Conservation (phyloP, 2,113 vertebrate species). For the Callithrix jacchus region DNA sequence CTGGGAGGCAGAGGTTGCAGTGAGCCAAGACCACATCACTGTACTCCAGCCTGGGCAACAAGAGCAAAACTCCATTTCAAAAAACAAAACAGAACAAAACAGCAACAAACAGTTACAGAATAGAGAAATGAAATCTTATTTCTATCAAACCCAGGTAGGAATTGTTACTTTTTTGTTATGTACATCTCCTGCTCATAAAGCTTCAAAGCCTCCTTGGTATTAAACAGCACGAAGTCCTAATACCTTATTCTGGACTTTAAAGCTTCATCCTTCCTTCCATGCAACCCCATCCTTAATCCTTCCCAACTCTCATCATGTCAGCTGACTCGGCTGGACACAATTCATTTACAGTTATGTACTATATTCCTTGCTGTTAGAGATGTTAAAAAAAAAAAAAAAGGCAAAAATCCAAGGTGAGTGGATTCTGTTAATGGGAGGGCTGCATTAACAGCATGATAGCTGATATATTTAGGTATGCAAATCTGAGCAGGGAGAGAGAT, state of each 20-base stretch:
- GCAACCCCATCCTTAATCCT: background rate
- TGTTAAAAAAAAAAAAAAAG: too few species aligned
- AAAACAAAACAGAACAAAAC: too few species aligned
- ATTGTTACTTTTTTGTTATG: background rate
- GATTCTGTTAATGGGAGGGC: background rate
- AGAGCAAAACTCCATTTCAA: too few species aligned
- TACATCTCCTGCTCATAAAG: slow-evolving; percentile 36
- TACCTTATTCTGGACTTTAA: background rate
- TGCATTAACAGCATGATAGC: background rate
- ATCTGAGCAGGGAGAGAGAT: background rate
- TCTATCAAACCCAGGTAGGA: background rate
- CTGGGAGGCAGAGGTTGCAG: too few species aligned
- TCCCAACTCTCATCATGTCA: background rate
- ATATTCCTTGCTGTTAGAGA: background rate
- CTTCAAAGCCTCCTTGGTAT: background rate
- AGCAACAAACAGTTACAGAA: background rate
- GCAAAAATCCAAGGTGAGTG: background rate
- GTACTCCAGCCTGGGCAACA: too few species aligned
- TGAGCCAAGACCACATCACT: too few species aligned
- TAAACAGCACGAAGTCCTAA: background rate
- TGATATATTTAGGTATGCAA: background rate
- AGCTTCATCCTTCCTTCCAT: background rate
- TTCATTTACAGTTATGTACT: rapidly evolving
- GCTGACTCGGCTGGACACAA: background rate
- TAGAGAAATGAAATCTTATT: slow-evolving; percentile 25